These are phyloP conservation scores for Conopomorpha cramerella DNA, from an alignment of 1,140 invertebrate species.

Conservation along the genomic window DNA sequence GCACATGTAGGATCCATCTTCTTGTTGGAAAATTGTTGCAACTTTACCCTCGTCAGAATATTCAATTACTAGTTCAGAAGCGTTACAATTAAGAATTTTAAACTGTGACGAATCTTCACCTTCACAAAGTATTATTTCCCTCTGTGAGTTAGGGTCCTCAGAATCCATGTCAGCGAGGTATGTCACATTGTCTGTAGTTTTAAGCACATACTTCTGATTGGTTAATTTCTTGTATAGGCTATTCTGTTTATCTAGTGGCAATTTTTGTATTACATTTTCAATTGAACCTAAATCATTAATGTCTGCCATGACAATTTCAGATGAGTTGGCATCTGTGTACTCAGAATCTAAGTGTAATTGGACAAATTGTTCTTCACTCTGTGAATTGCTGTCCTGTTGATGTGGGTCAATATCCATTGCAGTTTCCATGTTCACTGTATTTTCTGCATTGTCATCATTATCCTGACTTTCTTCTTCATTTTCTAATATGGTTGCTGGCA, in stretches of 20 bases:
- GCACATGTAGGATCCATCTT: slow-evolving; percentile 48
- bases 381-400: slow-evolving; percentile 14
- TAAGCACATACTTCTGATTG: slow-evolving; percentile 10
- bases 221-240: slow-evolving; percentile 36
- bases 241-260: background rate
- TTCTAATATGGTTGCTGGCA: slow-evolving; percentile 41
- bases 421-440: too few species aligned
- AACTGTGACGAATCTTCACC: slow-evolving; percentile 43
- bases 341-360: slow-evolving; percentile 11
- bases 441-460: slow-evolving; percentile 15
- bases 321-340: background rate
- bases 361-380: slow-evolving; percentile 11
- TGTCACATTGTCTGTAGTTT: slow-evolving; percentile 11
- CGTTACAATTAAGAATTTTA: slow-evolving; percentile 47
- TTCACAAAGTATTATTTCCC: slow-evolving; percentile 47
- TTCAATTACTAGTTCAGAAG: slow-evolving; percentile 43
- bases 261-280: background rate
- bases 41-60: slow-evolving; percentile 47
- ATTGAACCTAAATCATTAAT: too few species aligned
- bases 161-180: slow-evolving; percentile 30
- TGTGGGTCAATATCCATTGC: slow-evolving; percentile 24
- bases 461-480: slow-evolving; percentile 41
- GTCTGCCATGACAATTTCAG: too few species aligned
- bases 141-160: slow-evolving; percentile 23
- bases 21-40: slow-evolving; percentile 41